A percentile compares a stretch with the other conserved stretches of the same genome.
These are phyloP conservation scores for Phataginus tetradactyla DNA, from an alignment of 2,797 vertebrate genomes.

Conservation along the genomic window DNA sequence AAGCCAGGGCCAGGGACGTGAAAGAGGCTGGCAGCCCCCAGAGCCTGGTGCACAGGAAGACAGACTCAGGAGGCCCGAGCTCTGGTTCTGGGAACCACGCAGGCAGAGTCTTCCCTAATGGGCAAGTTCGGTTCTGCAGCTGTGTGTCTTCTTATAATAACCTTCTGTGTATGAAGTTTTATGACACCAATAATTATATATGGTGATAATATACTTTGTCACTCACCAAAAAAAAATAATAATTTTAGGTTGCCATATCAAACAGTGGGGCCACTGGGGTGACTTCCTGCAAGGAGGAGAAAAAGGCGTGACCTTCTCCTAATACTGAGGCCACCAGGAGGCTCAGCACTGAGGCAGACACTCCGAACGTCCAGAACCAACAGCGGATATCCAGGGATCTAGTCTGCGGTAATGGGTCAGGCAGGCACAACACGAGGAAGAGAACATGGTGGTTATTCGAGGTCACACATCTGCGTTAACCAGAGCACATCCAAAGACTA, in stretches of 20 bases:
- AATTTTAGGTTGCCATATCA: neutral
- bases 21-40: neutral
- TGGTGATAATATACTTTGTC: neutral
- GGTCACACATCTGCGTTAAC: neutral
- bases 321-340: neutral
- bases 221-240: neutral
- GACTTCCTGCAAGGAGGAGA: neutral
- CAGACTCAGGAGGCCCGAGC: neutral
- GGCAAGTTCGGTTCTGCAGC: neutral
- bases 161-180: neutral
- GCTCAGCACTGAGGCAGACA: neutral
- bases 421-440: neutral
- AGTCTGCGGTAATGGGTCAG: neutral
- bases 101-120: neutral
- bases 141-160: neutral
- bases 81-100: neutral
- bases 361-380: neutral
- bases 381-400: neutral
- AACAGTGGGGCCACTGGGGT: neutral
- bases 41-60: neutral
- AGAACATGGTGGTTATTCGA: rapidly evolving
- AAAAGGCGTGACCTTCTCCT: neutral
- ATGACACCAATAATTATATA: neutral
- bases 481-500: neutral
- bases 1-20: neutral